A percentile compares a stretch with the other conserved stretches of the same genome.
Evolutionary conservation across 2,888 invertebrate species (phyloP).

Genomic region (Troides oblongomaculatus): DNA sequence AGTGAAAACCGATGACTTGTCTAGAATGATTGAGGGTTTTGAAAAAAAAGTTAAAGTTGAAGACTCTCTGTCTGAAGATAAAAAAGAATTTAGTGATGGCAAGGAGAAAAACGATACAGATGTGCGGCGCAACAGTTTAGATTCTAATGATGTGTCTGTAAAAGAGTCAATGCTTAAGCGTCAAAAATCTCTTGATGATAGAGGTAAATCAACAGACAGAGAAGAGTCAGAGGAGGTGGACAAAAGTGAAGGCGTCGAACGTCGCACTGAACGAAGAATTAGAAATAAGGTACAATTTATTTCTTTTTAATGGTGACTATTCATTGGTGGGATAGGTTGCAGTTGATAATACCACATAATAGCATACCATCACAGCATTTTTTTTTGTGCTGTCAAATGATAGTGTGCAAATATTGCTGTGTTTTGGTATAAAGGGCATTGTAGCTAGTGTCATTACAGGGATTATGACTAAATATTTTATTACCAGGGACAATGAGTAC

Average conservation of each 20-base stretch:
- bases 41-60: constrained; percentile 67
- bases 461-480: too few species aligned
- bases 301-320: neutral
- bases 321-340: too few species aligned
- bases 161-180: constrained; percentile 65
- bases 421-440: too few species aligned
- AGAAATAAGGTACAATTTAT: constrained; percentile 80
- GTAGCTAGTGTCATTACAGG: too few species aligned
- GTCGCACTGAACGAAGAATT: constrained; percentile 82
- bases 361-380: too few species aligned
- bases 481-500: too few species aligned
- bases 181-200: constrained; percentile 80
- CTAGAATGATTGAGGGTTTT: constrained; percentile 70
- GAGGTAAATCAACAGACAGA: constrained; percentile 76
- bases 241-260: constrained; percentile 73
- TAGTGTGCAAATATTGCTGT: too few species aligned
- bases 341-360: too few species aligned
- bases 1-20: constrained; percentile 73
- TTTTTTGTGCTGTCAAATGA: too few species aligned
- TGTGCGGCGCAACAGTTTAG: constrained; percentile 65
- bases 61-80: constrained; percentile 44
- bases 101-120: constrained; percentile 42
- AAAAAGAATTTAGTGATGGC: constrained; percentile 62
- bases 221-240: constrained; percentile 78
- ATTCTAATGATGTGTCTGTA: constrained; percentile 54